Conservation (phyloP, 2,797 vertebrate genomes). For the Poeciliopsis paucimaculata region DNA sequence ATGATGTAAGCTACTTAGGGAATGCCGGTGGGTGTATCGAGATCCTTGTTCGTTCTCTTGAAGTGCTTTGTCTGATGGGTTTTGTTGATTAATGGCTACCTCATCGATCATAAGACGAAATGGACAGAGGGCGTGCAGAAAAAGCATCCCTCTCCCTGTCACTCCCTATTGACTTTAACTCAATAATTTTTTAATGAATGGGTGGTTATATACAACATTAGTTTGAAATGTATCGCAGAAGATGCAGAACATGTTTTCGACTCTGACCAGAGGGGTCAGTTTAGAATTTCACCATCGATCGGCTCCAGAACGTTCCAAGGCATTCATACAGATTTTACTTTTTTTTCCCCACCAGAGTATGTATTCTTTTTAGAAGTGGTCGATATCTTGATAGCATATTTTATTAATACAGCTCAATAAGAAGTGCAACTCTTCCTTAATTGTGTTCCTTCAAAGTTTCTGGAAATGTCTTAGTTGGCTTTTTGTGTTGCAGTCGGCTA, state of each 20-base stretch:
- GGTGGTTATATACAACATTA: slow-evolving; percentile 52
- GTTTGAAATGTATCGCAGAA: slow-evolving; percentile 21
- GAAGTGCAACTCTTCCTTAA: slow-evolving; percentile 21
- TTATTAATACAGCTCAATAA: slow-evolving; percentile 33
- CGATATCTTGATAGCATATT: slow-evolving; percentile 38
- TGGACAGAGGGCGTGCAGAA: slow-evolving; percentile 49
- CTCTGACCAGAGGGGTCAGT: slow-evolving; percentile 30
- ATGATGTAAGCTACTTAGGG: slow-evolving; percentile 29
- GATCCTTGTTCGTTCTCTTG: slow-evolving; percentile 53
- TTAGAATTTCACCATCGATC: slow-evolving; percentile 50
- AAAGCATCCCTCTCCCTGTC: slow-evolving; percentile 52
- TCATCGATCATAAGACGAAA: slow-evolving; percentile 64
- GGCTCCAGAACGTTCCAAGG: slow-evolving; percentile 9
- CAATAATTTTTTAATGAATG: slow-evolving; percentile 66
- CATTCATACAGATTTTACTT: slow-evolving; percentile 20
- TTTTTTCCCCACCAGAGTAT: slow-evolving; percentile 10
- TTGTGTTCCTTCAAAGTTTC: slow-evolving; percentile 3
- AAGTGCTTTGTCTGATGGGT: slow-evolving; percentile 68
- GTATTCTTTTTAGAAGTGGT: slow-evolving; percentile 35
- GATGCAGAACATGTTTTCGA: slow-evolving; percentile 21
- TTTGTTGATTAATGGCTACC: slow-evolving; percentile 74
- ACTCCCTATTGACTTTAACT: slow-evolving; percentile 64
- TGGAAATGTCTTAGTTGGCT: neutral
- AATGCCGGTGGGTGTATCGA: slow-evolving; percentile 38
- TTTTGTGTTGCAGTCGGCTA: neutral